Evolutionary conservation across 2,888 invertebrate genomes (phyloP).

Genomic region (Dichetophora obliterata): DNA sequence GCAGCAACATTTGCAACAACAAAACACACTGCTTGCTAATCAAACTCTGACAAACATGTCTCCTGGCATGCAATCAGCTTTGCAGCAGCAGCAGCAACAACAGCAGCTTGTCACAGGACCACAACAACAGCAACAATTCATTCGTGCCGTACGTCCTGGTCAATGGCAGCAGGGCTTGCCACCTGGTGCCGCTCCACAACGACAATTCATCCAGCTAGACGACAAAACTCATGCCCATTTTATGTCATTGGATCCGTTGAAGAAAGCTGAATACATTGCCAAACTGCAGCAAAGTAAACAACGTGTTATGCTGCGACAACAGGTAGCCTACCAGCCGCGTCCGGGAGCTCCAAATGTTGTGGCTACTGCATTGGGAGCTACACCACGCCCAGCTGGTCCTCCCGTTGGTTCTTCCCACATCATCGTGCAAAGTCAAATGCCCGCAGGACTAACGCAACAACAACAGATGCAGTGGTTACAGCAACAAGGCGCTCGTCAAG

Average conservation of each 20-base stretch:
- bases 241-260: slow-evolving; percentile 85
- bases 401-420: slow-evolving; percentile 73
- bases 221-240: slow-evolving; percentile 87
- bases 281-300: slow-evolving; percentile 80
- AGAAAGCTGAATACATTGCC: slow-evolving; percentile 83
- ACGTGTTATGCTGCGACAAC: slow-evolving; percentile 73
- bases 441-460: slow-evolving; percentile 75
- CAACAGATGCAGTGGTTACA: slow-evolving; percentile 80
- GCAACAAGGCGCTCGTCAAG: slow-evolving; percentile 75
- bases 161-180: slow-evolving; percentile 65
- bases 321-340: slow-evolving; percentile 69
- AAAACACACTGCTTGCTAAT: slow-evolving; percentile 48
- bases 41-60: slow-evolving; percentile 50
- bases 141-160: slow-evolving; percentile 68
- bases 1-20: slow-evolving; percentile 39
- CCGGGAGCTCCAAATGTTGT: slow-evolving; percentile 68
- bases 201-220: slow-evolving; percentile 85
- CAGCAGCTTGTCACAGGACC: slow-evolving; percentile 45
- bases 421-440: slow-evolving; percentile 78
- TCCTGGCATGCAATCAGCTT: slow-evolving; percentile 56
- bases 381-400: slow-evolving; percentile 70
- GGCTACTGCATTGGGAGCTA: slow-evolving; percentile 71
- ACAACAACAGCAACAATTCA: slow-evolving; percentile 72
- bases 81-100: slow-evolving; percentile 49
- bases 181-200: slow-evolving; percentile 64